Conservation (phyloP, 2,113 vertebrate genomes). For the Oostethus manadensis region DNA sequence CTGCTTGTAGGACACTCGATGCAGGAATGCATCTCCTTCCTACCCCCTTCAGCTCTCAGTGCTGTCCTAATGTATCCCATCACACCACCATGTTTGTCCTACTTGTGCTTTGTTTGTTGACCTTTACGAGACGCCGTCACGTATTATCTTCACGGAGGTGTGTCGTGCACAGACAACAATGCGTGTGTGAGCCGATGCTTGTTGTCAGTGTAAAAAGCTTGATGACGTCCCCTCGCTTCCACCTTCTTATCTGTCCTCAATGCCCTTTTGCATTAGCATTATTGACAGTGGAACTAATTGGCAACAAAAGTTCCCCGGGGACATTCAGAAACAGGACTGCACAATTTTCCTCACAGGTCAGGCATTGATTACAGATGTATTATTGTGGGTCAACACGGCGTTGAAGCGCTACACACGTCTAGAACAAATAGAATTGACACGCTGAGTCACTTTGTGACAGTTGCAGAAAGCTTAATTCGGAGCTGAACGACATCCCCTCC, state of each 20-base stretch:
- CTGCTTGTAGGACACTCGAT: slow-evolving; percentile 46
- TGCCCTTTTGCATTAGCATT: slow-evolving; percentile 59
- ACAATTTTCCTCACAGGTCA: slow-evolving; percentile 52
- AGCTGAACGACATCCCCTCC: no score
- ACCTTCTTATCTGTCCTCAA: slow-evolving; percentile 40
- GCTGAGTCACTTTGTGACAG: background rate
- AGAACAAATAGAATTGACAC: slow-evolving; percentile 47
- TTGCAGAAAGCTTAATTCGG: no score
- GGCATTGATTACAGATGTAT: slow-evolving; percentile 61
- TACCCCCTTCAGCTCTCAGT: slow-evolving; percentile 16
- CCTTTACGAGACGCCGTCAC: slow-evolving; percentile 59
- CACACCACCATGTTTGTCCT: slow-evolving; percentile 42
- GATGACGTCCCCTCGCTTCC: slow-evolving; percentile 39
- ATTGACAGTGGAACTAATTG: slow-evolving; percentile 68
- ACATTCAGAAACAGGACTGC: slow-evolving; percentile 61
- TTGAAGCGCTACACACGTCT: slow-evolving; percentile 44
- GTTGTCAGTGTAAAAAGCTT: slow-evolving; percentile 53
- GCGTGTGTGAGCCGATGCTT: slow-evolving; percentile 45
- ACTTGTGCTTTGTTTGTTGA: slow-evolving; percentile 59
- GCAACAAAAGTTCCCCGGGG: slow-evolving; percentile 50
- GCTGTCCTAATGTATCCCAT: slow-evolving; percentile 60
- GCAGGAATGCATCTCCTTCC: slow-evolving; percentile 26
- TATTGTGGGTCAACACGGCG: slow-evolving; percentile 55
- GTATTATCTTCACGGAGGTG: slow-evolving; percentile 54
- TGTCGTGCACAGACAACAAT: slow-evolving; percentile 20